Base-by-base conservation (phyloP, 2,113 vertebrate species). In the Cephalophus harveyi region DNA sequence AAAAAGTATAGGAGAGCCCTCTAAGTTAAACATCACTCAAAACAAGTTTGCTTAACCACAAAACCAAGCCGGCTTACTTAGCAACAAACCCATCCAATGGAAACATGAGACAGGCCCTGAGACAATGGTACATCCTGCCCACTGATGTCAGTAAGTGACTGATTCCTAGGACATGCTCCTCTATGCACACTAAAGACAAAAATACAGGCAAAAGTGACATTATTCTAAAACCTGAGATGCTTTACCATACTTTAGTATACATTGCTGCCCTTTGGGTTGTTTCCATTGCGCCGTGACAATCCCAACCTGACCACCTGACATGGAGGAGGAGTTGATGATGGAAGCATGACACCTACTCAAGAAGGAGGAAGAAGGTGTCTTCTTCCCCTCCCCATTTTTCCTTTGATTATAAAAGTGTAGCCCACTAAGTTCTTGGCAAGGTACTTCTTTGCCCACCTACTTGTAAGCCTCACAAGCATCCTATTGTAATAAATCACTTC, bases 281-380 rank as follows among this genome's bases (percentile, higher is more conserved):
- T 52, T 81, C 78, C 78, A 81, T n/a, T 21, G 17, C 0, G 0
- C 48, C 1, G 1, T 12, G 17, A 52, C 78, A 33, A 11, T 81
- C 78, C 46, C 28, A 81, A 30, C 78, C 30, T 81, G 48, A 81
- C 48, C 78, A 11, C 78, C 3, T 81, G 78, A 52, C 48, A 3
- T n/a, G 78, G 48, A 52, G 78, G 46, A 52, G 46, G 30, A 81
- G 48, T 17, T 81, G 78, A 33, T 81, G 78, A 81, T 4, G 30
- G 78, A 33, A 50, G 1, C 0, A 5, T n/a, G 48, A 52, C 48
- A 52, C 21, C 48, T 81, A 52, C 48, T 33, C 78, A 52, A 52
- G 78, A 81, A 81, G 48, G 78, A 81, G 48, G 28, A 81, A 48
- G 46, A 81, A 50, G 46, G 5, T 81, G 78, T 81, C 46, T 50